Base-by-base conservation (phyloP, 2,113 vertebrate species). In the Bujurquina vittata region DNA sequence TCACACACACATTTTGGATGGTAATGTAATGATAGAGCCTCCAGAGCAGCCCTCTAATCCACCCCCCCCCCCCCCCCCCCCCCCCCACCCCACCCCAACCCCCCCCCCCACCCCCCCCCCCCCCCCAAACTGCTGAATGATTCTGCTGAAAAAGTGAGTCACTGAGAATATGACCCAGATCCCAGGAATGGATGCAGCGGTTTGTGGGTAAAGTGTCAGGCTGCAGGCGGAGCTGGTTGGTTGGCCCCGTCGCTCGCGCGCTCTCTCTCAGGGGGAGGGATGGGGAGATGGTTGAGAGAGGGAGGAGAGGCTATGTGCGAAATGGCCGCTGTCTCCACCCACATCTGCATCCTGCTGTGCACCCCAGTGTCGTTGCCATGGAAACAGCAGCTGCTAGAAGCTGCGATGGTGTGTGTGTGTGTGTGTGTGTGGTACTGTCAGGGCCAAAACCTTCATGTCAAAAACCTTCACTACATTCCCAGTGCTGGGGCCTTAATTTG, bases 311-410 rank as follows among this genome's bases (percentile, higher is more conserved):
- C n/a, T 76, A 85, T 56, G 74, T 91, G 85, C 46, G 49, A 93
- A 94, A 95, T 93, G 94, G 93, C 93, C 17, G 85, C 89, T 74
- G 40, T 80, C 75, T 91, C 86, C 63, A 87, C 84, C 83, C 83
- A 65, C 84, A 77, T 72, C 49, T 35, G 12, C 72, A 72, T 22
- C 23, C 75, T 35, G 52, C 29, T 33, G 17, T 75, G 37, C 54
- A 80, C 67, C 69, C 75, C 35, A 8, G 54, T 14, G 22, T 15
- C 14, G 92, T 93, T 82, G 2, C 94, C 81, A 94, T 93, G 91
- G 93, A 80, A 94, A 95, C 92, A 49, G 17, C 91, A 89, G 92
- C 92, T 90, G 90, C 86, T 9, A 11, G 72, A 87, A 78, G 69
- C 75, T 6, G 46, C 22, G 46, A 43, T 10, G 2, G 54, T 55